Base-by-base conservation (phyloP, 2,797 vertebrate species). In the Pantherophis vulpinus region DNA sequence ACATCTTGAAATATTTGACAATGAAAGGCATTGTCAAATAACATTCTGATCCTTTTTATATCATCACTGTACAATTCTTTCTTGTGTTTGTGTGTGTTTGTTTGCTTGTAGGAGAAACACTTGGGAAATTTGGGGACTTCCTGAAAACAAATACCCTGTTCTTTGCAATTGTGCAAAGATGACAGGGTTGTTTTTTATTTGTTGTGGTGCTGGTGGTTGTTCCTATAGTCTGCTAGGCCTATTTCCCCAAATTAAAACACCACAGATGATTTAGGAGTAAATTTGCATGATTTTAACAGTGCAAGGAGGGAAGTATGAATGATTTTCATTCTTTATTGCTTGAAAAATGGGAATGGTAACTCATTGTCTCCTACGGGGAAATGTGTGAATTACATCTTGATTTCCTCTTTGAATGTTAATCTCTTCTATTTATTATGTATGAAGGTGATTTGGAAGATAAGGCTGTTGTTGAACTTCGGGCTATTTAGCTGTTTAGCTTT, bases 111-210 rank as follows among this genome's bases (percentile, higher is more conserved):
- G 20, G 74, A 83, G 47, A 91, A 60, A 74, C 47, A 93, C 47
- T 60, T 87, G 32, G 94, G 91, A 91, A 96, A 58, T 92, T 92
- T 94, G 95, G 96, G 95, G 94, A 95, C 93, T 97, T 97, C 95
- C 91, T 97, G 90, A 56, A 90, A 91, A 86, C 54, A 83, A 90
- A 87, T 94, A 0, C 93, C 79, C 70, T 94, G 89, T 93, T 27
- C 93, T 74, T 12, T 1, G 93, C 95, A 87, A 87, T 59, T 37
- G 88, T 88, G 95, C 92, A 94, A 94, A 95, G 91, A 90, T 93
- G 8, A 79, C 27, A 1, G 87, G 5, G 2, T 91, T 87, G 89
- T 94, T 91, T 93, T 92, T n/a, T 59, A 27, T 20, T 58, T 4
- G 25, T 63, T 20, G 25, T 51, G 10, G 61, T 63, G 1, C 25